Evolutionary conservation across 2,888 invertebrate species (phyloP).

Genomic region (Agrochola lota): DNA sequence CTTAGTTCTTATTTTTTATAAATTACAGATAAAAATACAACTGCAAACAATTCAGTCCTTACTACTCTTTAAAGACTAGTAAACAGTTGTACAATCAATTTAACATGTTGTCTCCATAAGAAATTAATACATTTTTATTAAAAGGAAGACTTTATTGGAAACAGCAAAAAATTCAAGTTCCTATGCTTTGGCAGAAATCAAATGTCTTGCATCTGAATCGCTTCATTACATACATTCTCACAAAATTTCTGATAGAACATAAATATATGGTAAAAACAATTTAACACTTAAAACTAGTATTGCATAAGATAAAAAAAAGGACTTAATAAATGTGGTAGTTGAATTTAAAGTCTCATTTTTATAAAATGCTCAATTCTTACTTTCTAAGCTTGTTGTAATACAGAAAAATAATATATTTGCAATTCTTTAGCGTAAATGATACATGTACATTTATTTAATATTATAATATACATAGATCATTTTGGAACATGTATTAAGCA

Average conservation of each 20-base stretch:
- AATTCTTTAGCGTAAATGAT: slow-evolving; percentile 49
- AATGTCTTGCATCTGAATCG: slow-evolving; percentile 78
- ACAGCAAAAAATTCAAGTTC: slow-evolving; percentile 73
- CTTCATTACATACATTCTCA: slow-evolving; percentile 74
- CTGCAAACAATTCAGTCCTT: slow-evolving; percentile 77
- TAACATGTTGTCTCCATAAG: slow-evolving; percentile 63
- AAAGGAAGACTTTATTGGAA: slow-evolving; percentile 83
- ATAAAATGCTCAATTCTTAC: slow-evolving; percentile 71
- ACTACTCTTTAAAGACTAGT: slow-evolving; percentile 80
- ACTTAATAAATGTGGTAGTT: slow-evolving; percentile 76
- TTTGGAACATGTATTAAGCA: slow-evolving; percentile 53
- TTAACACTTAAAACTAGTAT: slow-evolving; percentile 90
- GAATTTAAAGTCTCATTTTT: slow-evolving; percentile 77
- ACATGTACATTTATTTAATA: slow-evolving; percentile 46
- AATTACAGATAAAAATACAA: slow-evolving; percentile 76
- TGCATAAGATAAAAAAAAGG: slow-evolving; percentile 89
- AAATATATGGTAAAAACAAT: slow-evolving; percentile 90
- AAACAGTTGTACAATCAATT: slow-evolving; percentile 72
- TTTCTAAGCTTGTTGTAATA: slow-evolving; percentile 64
- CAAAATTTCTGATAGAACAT: slow-evolving; percentile 81
- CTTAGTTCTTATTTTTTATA: slow-evolving; percentile 73
- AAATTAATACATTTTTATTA: slow-evolving; percentile 58
- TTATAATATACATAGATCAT: slow-evolving; percentile 29
- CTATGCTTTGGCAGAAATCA: slow-evolving; percentile 87
- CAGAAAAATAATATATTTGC: slow-evolving; percentile 60